Base-by-base conservation (phyloP, 2,113 vertebrate species). In the Hippocampus zosterae region DNA sequence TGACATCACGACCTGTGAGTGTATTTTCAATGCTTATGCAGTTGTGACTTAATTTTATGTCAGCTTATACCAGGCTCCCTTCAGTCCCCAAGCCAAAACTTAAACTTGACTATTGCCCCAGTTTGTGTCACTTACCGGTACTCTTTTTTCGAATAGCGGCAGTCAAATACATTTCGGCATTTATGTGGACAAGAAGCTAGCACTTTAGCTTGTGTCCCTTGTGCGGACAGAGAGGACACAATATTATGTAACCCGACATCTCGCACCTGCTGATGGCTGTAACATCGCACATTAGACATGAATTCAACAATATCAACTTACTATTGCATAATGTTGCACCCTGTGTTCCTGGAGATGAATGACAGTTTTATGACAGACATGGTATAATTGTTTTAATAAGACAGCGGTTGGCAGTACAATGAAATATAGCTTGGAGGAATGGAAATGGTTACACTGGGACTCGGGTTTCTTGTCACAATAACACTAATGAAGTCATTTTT, bases 261-360 rank as follows among this genome's bases (percentile, higher is more conserved):
- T 62, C 33, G 40, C 60, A 41, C 19, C 60, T 62, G 23, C 63
- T 27, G 42, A 46, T 65, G 13, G 41, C 42, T 46, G 63, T 25
- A 46, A 9, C 63, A 25, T 65, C 5, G 42, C 63, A 46, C 42
- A 60, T 25, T 27, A 42, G 42, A 46, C 41, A 65, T 46, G 42
- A 65, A 18, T 46, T 46, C 19, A 46, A 65, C 41, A 65, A 65
- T 65, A 46, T 46, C n/a, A 27, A 65, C 21, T 46, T 46, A 46
- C 40, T 46, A 65, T 65, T 65, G 42, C 63, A 48, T 65, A 46
- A 48, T 27, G 13, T 27, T 65, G 4, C 7, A 16, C 40, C 41
- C 8, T 23, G 40, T 23, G 40, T 25, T 64, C 61, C 37, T 42
- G 10, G 5, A 42, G 5, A 29, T 33, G 57, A 59, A 59, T 59